These are phyloP conservation scores for Amphiprion clarkii DNA, from an alignment of 2,797 vertebrate genomes.

Conservation along the genomic window DNA sequence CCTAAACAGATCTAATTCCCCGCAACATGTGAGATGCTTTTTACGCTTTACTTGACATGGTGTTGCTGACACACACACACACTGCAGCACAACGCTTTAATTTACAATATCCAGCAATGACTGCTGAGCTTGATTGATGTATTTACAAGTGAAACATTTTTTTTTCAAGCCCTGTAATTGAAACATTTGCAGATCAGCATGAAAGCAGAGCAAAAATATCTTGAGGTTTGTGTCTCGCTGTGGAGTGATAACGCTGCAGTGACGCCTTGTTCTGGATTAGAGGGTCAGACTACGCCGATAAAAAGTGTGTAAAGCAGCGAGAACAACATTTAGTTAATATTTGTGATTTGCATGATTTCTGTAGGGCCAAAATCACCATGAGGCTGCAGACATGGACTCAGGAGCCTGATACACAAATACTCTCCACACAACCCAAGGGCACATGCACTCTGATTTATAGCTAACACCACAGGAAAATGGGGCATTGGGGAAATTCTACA, in stretches of 20 bases:
- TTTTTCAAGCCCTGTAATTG: neutral
- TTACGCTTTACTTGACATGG: too few species aligned
- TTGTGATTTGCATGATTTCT: constrained; percentile 76
- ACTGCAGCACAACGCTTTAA: neutral
- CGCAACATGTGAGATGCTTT: neutral
- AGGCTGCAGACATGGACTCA: constrained; percentile 69
- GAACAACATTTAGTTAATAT: constrained; percentile 64
- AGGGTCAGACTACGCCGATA: constrained; percentile 34
- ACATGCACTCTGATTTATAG: constrained; percentile 60
- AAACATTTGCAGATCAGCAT: neutral
- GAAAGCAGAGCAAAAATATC: constrained; percentile 10
- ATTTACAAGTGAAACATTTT: neutral
- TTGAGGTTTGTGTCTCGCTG: constrained; percentile 7
- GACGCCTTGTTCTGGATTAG: constrained; percentile 28
- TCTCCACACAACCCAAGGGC: constrained; percentile 70
- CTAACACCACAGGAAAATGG: constrained; percentile 56
- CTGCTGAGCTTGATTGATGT: neutral
- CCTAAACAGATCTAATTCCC: neutral
- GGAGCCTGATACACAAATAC: constrained; percentile 67
- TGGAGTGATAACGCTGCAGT: constrained; percentile 7
- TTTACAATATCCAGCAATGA: neutral
- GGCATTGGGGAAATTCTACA: constrained; percentile 55
- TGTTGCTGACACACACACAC: neutral
- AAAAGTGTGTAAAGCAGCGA: constrained; percentile 39
- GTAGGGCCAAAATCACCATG: constrained; percentile 72